Evolutionary conservation across 2,888 invertebrate species (phyloP).

Genomic region (Halocaridina rubra): DNA sequence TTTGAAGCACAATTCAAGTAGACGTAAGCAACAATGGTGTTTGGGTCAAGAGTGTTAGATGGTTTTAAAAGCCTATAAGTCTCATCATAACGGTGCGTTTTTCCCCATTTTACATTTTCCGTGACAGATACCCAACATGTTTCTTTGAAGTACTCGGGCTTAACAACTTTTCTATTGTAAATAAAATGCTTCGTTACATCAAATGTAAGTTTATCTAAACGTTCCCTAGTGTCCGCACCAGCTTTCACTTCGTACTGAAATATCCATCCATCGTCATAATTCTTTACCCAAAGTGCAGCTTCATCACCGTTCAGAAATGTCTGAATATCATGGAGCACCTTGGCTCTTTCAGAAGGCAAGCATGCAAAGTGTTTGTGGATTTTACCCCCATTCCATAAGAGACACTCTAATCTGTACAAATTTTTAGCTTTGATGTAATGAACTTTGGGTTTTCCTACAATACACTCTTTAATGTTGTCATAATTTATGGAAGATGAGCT

Average conservation of each 20-base stretch:
- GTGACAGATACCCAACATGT: neutral
- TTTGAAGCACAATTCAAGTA: neutral
- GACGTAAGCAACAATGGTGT: neutral
- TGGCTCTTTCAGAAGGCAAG: neutral
- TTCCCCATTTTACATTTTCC: neutral
- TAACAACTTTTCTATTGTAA: neutral
- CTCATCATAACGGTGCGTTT: neutral
- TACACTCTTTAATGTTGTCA: neutral
- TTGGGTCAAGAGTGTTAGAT: neutral
- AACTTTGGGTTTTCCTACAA: neutral
- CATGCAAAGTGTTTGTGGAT: neutral
- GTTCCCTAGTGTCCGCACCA: neutral
- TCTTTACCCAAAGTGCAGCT: neutral
- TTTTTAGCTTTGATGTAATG: neutral
- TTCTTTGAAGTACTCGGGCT: neutral
- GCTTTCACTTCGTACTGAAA: neutral
- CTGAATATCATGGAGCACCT: neutral
- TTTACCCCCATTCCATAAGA: neutral
- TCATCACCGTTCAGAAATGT: neutral
- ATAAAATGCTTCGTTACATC: neutral
- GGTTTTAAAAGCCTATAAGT: neutral
- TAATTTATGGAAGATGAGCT: neutral
- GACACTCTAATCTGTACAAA: neutral
- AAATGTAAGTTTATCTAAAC: neutral
- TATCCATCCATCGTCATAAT: neutral